Conservation (phyloP, 2,888 invertebrate genomes). For the Zeuzera pyrina region DNA sequence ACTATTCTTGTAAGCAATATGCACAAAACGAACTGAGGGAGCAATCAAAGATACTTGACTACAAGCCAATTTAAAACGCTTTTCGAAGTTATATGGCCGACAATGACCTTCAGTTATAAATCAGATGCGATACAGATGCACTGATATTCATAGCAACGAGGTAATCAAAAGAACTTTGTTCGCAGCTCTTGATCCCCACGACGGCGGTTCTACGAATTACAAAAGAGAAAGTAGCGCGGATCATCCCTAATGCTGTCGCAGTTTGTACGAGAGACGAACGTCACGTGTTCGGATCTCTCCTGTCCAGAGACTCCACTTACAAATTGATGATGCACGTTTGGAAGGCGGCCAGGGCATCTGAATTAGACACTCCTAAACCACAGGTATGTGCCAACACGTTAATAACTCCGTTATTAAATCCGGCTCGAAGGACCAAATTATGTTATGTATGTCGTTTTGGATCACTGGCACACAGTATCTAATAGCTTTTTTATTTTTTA, state of each 20-base stretch:
- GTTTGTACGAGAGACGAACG: slow-evolving; percentile 88
- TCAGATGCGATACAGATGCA: too few relatives aligned
- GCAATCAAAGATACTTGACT: too few relatives aligned
- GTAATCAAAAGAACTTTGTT: too few relatives aligned
- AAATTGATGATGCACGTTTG: slow-evolving; percentile 90
- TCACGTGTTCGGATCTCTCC: slow-evolving; percentile 91
- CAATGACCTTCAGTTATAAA: too few relatives aligned
- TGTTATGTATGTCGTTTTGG: background rate
- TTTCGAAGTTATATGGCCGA: too few relatives aligned
- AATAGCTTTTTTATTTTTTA: too few relatives aligned
- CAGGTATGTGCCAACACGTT: slow-evolving; percentile 36
- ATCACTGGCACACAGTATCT: too few relatives aligned
- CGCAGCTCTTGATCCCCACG: slow-evolving; percentile 89
- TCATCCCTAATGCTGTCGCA: slow-evolving; percentile 96
- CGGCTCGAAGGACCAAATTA: too few relatives aligned
- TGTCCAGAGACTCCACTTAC: slow-evolving; percentile 91
- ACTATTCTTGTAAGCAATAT: too few relatives aligned
- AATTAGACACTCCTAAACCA: slow-evolving; percentile 46
- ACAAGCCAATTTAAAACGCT: too few relatives aligned
- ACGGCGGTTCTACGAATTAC: slow-evolving; percentile 88
- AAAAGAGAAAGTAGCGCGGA: slow-evolving; percentile 93
- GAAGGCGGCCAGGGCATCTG: slow-evolving; percentile 74
- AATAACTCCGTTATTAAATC: background rate
- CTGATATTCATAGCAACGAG: too few relatives aligned
- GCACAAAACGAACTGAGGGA: too few relatives aligned